A percentile compares a stretch with the other conserved stretches of the same genome.
Conservation (phyloP, 1,140 invertebrate species). For the Trachymyrmex septentrionalis region DNA sequence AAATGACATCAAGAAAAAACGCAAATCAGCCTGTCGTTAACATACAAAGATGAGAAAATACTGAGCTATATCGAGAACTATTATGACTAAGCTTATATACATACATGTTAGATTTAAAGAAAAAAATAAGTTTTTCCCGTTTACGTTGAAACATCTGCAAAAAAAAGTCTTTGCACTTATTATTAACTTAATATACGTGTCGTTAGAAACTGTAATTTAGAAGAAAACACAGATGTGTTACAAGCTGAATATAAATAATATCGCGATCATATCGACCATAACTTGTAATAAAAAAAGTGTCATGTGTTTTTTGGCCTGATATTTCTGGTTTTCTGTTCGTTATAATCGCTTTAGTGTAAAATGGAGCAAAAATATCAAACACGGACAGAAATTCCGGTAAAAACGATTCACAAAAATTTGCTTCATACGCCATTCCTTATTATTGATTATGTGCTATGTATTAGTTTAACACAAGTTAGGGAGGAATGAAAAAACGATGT, state of each 20-base stretch:
- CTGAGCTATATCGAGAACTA: neutral
- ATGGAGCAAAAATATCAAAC: conserved; percentile 10
- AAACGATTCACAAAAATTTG: neutral
- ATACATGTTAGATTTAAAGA: neutral
- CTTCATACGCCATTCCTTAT: neutral
- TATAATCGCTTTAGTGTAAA: neutral
- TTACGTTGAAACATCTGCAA: neutral
- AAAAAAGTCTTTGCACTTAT: neutral
- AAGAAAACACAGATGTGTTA: neutral
- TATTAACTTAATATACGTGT: neutral
- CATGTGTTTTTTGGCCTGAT: neutral
- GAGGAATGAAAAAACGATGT: conserved; percentile 6
- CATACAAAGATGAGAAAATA: conserved; percentile 1
- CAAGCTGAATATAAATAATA: conserved; percentile 20
- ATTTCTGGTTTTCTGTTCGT: conserved; percentile 4
- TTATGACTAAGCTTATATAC: too few relatives aligned
- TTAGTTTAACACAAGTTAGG: conserved; percentile 6
- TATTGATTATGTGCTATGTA: neutral
- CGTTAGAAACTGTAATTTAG: neutral
- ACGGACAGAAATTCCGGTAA: neutral
- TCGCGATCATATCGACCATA: neutral
- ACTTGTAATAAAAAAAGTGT: conserved; percentile 11
- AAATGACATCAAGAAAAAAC: conserved; percentile 45
- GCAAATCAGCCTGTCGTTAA: neutral
- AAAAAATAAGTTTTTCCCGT: neutral